phyloP scores from a whole-genome alignment of 2,797 vertebrate genomes.

The Siniperca undulata region DNA sequence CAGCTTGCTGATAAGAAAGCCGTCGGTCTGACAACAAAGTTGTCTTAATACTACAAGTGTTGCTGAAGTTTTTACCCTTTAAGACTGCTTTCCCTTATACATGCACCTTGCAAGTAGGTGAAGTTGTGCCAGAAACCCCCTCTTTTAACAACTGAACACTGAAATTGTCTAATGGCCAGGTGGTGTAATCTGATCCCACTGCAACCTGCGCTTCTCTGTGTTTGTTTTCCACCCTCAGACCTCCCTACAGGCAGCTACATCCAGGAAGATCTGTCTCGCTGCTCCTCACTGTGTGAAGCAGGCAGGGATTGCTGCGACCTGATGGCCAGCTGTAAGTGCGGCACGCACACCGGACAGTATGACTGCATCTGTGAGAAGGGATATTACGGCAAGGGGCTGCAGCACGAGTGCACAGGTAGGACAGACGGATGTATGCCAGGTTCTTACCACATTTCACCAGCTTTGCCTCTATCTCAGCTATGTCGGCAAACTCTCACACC shows the following conservation, averaged over 20 bases:
- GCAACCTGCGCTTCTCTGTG: neutral
- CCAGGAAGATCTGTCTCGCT: constrained; percentile 92
- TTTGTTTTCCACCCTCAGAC: constrained; percentile 81
- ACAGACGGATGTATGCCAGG: no score
- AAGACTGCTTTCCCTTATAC: neutral
- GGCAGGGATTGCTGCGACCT: constrained; percentile 93
- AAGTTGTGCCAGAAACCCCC: neutral
- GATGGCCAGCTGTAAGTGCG: constrained; percentile 98
- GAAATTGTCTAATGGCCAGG: neutral
- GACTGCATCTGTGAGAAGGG: constrained; percentile 98
- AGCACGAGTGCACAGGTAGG: constrained; percentile 94
- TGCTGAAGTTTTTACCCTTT: neutral
- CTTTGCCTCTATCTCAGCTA: neutral
- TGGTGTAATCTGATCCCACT: neutral
- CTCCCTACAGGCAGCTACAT: constrained; percentile 96
- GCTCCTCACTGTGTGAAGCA: constrained; percentile 92
- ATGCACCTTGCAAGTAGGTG: neutral
- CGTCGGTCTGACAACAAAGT: neutral
- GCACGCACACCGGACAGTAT: constrained; percentile 96
- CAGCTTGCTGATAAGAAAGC: neutral
- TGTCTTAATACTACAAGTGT: neutral
- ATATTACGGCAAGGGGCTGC: constrained; percentile 95
- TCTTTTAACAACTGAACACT: neutral
- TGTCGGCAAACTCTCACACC: no score
- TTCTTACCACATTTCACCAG: neutral